Percentiles rank a stretch among this genome's conserved stretches.
Conservation (phyloP, 2,113 vertebrate genomes). For the Eonycteris spelaea region DNA sequence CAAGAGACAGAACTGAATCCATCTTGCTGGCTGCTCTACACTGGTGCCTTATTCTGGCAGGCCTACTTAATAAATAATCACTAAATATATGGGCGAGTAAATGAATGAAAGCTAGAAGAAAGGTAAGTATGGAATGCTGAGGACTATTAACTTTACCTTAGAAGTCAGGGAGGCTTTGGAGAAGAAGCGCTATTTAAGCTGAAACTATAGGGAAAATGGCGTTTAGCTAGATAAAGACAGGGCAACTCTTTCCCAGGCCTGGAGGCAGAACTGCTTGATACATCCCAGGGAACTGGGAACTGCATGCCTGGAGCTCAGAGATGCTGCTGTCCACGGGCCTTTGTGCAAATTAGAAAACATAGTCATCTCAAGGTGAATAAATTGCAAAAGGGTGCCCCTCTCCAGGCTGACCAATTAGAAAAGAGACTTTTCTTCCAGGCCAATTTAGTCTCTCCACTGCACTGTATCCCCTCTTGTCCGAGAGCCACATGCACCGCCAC, state of each 20-base stretch:
- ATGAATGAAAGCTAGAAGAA: neutral
- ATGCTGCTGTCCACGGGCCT: fast-evolving
- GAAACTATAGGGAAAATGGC: neutral
- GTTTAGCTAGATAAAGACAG: neutral
- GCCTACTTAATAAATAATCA: neutral
- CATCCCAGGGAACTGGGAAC: neutral
- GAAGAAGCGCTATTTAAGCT: neutral
- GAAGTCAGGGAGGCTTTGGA: neutral
- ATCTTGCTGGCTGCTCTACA: neutral
- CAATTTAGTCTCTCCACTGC: neutral
- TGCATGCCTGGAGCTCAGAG: neutral
- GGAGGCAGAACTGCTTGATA: neutral
- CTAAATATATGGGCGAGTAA: neutral
- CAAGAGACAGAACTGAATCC: neutral
- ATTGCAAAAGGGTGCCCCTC: neutral
- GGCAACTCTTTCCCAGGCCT: neutral
- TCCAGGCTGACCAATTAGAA: neutral
- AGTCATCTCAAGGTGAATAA: neutral
- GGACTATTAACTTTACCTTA: neutral
- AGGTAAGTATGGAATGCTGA: neutral
- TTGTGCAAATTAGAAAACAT: neutral
- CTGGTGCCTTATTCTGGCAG: neutral
- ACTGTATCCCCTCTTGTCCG: neutral
- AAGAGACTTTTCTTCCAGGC: neutral
- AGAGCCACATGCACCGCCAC: neutral